These are phyloP conservation scores for Cylloceria caligata DNA, from an alignment of 2,888 invertebrate genomes.

Conservation along the genomic window DNA sequence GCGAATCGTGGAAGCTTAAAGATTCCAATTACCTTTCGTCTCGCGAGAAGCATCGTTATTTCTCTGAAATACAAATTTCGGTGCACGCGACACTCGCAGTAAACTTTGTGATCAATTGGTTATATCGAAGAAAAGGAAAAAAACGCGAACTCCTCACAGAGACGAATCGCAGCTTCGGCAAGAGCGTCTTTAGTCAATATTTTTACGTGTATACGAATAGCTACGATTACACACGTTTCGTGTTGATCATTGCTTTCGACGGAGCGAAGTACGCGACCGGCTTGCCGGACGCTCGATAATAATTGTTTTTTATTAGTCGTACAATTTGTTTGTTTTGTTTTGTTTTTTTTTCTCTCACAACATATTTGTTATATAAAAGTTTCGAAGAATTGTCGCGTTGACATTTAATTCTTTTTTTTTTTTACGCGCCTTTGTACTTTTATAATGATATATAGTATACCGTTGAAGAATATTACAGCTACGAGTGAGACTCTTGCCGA, in stretches of 20 bases:
- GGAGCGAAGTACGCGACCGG: conserved; percentile 11
- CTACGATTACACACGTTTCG: background rate
- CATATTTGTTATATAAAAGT: conserved; percentile 53
- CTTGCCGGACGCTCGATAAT: conserved; percentile 47
- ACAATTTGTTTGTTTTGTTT: conserved; percentile 55
- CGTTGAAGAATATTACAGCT: conserved; percentile 45
- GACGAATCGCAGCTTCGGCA: conserved; percentile 26
- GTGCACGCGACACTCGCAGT: conserved; percentile 12
- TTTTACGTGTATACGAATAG: conserved; percentile 5
- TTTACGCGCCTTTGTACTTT: conserved; percentile 72
- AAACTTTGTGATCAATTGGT: conserved; percentile 51
- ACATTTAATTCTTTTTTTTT: conserved; percentile 24
- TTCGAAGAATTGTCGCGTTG: conserved; percentile 21
- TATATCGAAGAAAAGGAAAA: conserved; percentile 53
- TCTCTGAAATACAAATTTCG: background rate
- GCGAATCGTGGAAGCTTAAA: background rate
- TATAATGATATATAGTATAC: conserved; percentile 69
- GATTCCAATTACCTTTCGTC: background rate
- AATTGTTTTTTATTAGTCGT: conserved; percentile 63
- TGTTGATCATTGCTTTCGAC: conserved; percentile 11
- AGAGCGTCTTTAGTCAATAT: conserved; percentile 59
- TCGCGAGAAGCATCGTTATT: background rate
- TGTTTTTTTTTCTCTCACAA: background rate
- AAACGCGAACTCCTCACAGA: conserved; percentile 11
- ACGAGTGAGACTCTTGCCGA: background rate